phyloP scores from a whole-genome alignment of 2,113 vertebrate species.

The Campylorhamphus procurvoides region DNA sequence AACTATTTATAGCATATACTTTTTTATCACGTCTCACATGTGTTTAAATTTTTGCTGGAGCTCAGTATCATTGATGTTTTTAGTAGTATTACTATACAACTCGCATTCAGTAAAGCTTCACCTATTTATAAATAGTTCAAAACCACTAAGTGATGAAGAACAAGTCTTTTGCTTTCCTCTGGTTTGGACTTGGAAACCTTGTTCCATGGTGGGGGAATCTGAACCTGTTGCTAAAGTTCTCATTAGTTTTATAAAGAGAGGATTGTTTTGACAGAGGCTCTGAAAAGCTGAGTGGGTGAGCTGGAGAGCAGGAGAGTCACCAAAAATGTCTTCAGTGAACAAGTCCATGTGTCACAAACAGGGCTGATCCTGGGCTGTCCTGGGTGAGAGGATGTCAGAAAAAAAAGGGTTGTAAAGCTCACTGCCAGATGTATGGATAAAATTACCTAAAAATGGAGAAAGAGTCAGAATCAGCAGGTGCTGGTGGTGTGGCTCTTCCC shows the following conservation, averaged over 20 bases:
- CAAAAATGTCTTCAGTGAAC: background rate
- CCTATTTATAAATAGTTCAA: background rate
- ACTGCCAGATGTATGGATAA: background rate
- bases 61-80: background rate
- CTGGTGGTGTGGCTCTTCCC: accelerated
- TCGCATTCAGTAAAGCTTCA: background rate
- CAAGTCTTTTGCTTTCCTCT: background rate
- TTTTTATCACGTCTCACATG: background rate
- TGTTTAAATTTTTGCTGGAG: background rate
- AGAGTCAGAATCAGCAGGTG: accelerated
- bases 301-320: background rate
- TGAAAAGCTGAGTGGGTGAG: background rate
- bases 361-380: background rate
- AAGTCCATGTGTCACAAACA: background rate
- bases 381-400: background rate
- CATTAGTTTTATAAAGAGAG: background rate
- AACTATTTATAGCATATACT: background rate
- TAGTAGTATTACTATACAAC: background rate
- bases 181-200: background rate
- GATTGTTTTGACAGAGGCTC: background rate
- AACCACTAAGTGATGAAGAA: background rate
- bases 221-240: background rate
- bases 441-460: background rate
- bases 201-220: background rate
- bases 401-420: background rate